These are phyloP conservation scores for Hippocampus guttulatus DNA, from an alignment of 2,113 vertebrate genomes.

Conservation along the genomic window DNA sequence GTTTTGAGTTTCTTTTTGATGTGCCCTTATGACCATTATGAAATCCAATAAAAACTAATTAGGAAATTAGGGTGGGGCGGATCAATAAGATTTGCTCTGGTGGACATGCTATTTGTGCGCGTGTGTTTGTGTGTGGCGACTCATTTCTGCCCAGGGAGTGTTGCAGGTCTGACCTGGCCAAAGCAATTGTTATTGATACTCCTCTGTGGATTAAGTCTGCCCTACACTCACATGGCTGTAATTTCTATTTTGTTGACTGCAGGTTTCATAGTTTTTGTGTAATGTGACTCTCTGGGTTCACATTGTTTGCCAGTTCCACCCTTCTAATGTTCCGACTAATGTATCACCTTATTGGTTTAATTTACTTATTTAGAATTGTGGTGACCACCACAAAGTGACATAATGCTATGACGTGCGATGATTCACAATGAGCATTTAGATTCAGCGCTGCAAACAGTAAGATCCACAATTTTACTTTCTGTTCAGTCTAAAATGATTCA, in stretches of 20 bases:
- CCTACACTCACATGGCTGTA: slow-evolving; percentile 59
- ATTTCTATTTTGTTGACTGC: slow-evolving; percentile 75
- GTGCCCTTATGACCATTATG: slow-evolving; percentile 76
- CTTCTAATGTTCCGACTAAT: slow-evolving; percentile 71
- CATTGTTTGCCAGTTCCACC: slow-evolving; percentile 66
- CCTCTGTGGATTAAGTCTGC: slow-evolving; percentile 65
- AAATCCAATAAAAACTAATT: slow-evolving; percentile 82
- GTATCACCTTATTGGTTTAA: slow-evolving; percentile 62
- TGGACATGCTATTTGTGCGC: slow-evolving; percentile 53
- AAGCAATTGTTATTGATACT: slow-evolving; percentile 73
- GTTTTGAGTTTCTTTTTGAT: slow-evolving; percentile 74
- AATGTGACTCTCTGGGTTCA: slow-evolving; percentile 64
- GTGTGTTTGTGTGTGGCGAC: slow-evolving; percentile 24
- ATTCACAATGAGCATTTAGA: slow-evolving; percentile 9
- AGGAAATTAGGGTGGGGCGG: slow-evolving; percentile 70
- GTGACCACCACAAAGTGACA: slow-evolving; percentile 57
- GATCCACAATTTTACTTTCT: slow-evolving; percentile 14
- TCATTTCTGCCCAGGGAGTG: slow-evolving; percentile 51
- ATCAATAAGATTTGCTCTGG: slow-evolving; percentile 73
- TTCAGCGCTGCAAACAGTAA: slow-evolving; percentile 6
- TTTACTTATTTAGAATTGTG: slow-evolving; percentile 62
- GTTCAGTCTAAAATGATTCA: too few species aligned
- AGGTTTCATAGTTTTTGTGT: slow-evolving; percentile 52
- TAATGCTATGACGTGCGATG: slow-evolving; percentile 40
- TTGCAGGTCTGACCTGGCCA: slow-evolving; percentile 65